A percentile compares a stretch with the other conserved stretches of the same genome.
Evolutionary conservation across 2,888 invertebrate genomes (phyloP).

Genomic region (Camptogramma bilineatum): DNA sequence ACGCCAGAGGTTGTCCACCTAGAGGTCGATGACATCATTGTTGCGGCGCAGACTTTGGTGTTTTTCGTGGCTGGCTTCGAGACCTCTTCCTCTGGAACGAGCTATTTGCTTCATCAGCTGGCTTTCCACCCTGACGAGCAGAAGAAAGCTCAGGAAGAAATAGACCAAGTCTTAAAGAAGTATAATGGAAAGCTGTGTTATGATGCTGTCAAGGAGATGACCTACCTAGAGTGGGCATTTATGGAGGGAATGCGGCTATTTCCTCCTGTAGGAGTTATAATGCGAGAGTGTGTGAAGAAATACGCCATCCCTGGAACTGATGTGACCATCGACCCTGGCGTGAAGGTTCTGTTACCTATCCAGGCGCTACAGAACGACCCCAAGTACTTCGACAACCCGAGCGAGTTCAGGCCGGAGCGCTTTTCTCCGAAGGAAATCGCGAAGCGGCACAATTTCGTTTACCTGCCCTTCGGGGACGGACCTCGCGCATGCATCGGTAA

Average conservation of each 20-base stretch:
- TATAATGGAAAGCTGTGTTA: slow-evolving; percentile 61
- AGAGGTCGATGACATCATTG: slow-evolving; percentile 56
- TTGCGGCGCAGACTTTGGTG: slow-evolving; percentile 66
- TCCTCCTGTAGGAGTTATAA: slow-evolving; percentile 56
- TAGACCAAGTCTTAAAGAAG: slow-evolving; percentile 58
- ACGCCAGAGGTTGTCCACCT: slow-evolving; percentile 48
- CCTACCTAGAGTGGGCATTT: slow-evolving; percentile 65
- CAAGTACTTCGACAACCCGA: slow-evolving; percentile 60
- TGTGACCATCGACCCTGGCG: slow-evolving; percentile 55
- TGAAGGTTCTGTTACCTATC: slow-evolving; percentile 35
- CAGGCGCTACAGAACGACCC: slow-evolving; percentile 63
- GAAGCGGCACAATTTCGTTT: slow-evolving; percentile 55
- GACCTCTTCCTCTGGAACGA: slow-evolving; percentile 75
- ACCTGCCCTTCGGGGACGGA: slow-evolving; percentile 69
- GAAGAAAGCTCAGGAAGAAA: slow-evolving; percentile 57
- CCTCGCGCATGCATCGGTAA: slow-evolving; percentile 71
- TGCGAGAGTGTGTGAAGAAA: slow-evolving; percentile 50
- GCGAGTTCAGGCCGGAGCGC: slow-evolving; percentile 62
- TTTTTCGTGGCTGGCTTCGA: slow-evolving; percentile 80
- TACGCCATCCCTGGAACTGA: slow-evolving; percentile 56
- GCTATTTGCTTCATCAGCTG: slow-evolving; percentile 66
- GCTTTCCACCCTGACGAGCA: slow-evolving; percentile 64
- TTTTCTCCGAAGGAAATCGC: slow-evolving; percentile 56
- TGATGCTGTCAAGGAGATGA: slow-evolving; percentile 68
- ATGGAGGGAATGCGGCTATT: slow-evolving; percentile 67